Evolutionary conservation across 1,140 invertebrate genomes (phyloP), one percentile per base, ranked within the genome.

Genomic region (Megalonaias nervosa): DNA sequence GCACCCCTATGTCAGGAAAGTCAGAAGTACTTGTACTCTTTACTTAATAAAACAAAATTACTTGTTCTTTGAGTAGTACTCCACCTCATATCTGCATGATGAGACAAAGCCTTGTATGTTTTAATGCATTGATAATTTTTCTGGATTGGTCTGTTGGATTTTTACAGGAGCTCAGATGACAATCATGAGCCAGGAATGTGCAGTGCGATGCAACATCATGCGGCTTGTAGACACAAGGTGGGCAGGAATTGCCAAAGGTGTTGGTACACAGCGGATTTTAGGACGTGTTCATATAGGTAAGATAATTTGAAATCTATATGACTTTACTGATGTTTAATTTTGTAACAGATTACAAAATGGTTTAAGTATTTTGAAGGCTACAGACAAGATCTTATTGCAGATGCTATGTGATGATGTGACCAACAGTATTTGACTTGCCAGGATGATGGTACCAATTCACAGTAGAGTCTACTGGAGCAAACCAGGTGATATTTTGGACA

Each of bases 201-300:
- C 92, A 12, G 89, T 99, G 88, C 92, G 97, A 57, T 99, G 98
- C 89, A 96, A 98, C 87, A 98, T 99, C 66, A 98, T 98, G 94
- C 93, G 97, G 73, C 91, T 99, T 56, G 96, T 99, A 1, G 98
- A 99, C 89, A 94, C 93, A 0, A 93, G 97, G 87, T 99, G 97
- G 96, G 95, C 96, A 5, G 98, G 98, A 9, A 95, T 98, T 67
- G 98, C 98, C 0, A 93, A 94, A 86, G 98, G 98, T 79, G 98
- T 99, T n/a, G 92, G 92, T 5, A 95, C 97, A 0, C 97, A 99
- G 91, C 94, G 94, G 85, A 99, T 99, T 84, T 95, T 99, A 73
- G 98, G 98, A 2, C 93, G 97, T 61, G 97, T 99, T 83, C 98
- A 99, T 89, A 96, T 99, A 95, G 96, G 97, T 73, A 81, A 83